Base-by-base conservation (phyloP, 2,888 invertebrate species). In the Cheilosia vernalis region DNA sequence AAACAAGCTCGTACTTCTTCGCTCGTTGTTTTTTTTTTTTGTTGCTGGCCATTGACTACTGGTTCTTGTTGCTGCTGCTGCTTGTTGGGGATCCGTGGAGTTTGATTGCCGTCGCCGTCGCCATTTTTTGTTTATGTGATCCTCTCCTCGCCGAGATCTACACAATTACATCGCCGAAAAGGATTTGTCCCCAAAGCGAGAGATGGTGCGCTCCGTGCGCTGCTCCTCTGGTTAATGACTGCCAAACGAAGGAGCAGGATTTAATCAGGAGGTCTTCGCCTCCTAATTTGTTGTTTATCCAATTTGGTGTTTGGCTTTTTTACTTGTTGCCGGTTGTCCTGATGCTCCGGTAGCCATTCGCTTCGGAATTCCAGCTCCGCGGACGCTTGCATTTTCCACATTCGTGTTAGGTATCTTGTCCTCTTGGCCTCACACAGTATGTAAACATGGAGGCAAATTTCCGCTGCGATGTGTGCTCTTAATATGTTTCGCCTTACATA, bases 271-370 rank as follows among this genome's bases (percentile, higher is more conserved):
- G 85, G 81, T 77, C 81, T 85, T 85, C 76, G 81, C 81, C 76
- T 85, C 81, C 85, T 85, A 85, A 85, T 85, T 85, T 85, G 85
- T 85, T 85, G 85, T 85, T 85, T 80, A 85, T 85, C 85, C 85
- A 85, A 85, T 85, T 85, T 81, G 72, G 85, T 72, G 61, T 70
- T 80, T 70, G 70, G 53, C n/a, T 42, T 49, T 72, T 77, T 66
- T 73, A 53, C 30, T 63, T 70, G 69, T 80, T 80, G 73, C 53
- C 30, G 42, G 51, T 58, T 64, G 74, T 58, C 47, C 33, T 74
- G 30, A 30, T 30, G 64, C 53, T 63, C 55, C 69, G 55, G 84
- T 70, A 76, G 84, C 84, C 66, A 21, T 64, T 37, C 58, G 83
- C 64, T 66, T 58, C 17, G 80, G 70, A 84, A 84, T 84, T 80